Evolutionary conservation across 2,888 invertebrate species (phyloP).

Genomic region (Anodontia alba): DNA sequence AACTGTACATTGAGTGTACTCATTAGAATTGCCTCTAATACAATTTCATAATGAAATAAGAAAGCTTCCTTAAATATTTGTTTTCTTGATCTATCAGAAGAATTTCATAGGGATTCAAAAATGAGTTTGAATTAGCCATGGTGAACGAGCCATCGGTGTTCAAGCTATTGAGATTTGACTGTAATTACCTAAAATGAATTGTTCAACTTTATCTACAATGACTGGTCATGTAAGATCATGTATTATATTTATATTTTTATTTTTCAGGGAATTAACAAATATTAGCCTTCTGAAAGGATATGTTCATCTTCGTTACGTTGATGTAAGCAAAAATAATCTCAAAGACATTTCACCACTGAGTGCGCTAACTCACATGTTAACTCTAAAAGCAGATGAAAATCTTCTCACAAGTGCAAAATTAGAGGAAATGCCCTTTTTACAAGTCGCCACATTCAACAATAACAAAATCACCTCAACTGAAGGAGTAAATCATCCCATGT

Average conservation of each 20-base stretch:
- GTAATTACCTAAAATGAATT: too few relatives aligned
- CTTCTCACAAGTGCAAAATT: slow-evolving; percentile 78
- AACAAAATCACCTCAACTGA: slow-evolving; percentile 82
- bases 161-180: too few relatives aligned
- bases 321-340: slow-evolving; percentile 83
- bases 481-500: slow-evolving; percentile 83
- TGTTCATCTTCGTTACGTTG: slow-evolving; percentile 84
- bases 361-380: slow-evolving; percentile 82
- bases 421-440: slow-evolving; percentile 83
- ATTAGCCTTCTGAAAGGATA: slow-evolving; percentile 81
- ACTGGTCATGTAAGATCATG: neutral
- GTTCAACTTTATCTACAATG: neutral
- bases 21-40: too few relatives aligned
- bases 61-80: too few relatives aligned
- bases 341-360: slow-evolving; percentile 83
- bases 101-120: too few relatives aligned
- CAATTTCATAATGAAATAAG: too few relatives aligned
- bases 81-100: too few relatives aligned
- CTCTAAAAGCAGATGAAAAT: slow-evolving; percentile 83
- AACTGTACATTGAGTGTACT: too few relatives aligned
- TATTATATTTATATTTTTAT: too few relatives aligned
- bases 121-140: too few relatives aligned
- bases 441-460: slow-evolving; percentile 82
- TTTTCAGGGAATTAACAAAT: slow-evolving; percentile 83
- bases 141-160: too few relatives aligned